Evolutionary conservation across 1,140 invertebrate genomes (phyloP), one percentile per base, ranked within the genome.

Genomic region (Drosophila bocki): DNA sequence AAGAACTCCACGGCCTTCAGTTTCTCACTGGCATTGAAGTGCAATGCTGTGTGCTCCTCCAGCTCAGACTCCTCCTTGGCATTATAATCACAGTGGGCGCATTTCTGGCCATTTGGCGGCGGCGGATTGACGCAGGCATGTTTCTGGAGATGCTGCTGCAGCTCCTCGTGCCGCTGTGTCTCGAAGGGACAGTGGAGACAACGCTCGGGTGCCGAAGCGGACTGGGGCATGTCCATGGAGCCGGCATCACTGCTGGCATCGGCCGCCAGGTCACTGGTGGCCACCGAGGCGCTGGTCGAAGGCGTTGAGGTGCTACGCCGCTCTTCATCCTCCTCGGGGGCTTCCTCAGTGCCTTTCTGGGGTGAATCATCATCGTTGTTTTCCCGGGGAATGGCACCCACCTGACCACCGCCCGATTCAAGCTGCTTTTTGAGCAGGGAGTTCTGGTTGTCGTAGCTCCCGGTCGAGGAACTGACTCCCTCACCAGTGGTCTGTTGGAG

Each of bases 81-180:
- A 33, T 95, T 95, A 92, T 98, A 98, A 86, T 96, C 96, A 93
- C 97, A 98, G 71, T 96, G 95, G n/a, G 95, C 94, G 86, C 97
- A 98, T 70, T 96, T 96, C 83, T 95, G 95, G 19, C 95, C 94
- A 26, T 95, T 95, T 19, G 95, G 94, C 1, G 60, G 45, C 1
- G 95, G 95, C 0, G 95, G 95, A 65, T 96, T 96, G 50, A 97
- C 91, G 8, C 95, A 95, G 83, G 95, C 93, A 76, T 98, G 97
- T 83, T 96, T 96, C 59, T 95, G 95, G 29, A 86, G 29, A 61
- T 93, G 92, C 41, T 88, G 67, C 56, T 88, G 80, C 29, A 87
- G 80, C 7, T 78, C 59, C 9, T 80, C 78, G 7, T 62, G 65
- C 13, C 80, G 59, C n/a, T 58, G 53, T 6, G 91, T 93, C 63